Conservation (phyloP, 2,888 invertebrate genomes). For the Ariolimax columbianus region DNA sequence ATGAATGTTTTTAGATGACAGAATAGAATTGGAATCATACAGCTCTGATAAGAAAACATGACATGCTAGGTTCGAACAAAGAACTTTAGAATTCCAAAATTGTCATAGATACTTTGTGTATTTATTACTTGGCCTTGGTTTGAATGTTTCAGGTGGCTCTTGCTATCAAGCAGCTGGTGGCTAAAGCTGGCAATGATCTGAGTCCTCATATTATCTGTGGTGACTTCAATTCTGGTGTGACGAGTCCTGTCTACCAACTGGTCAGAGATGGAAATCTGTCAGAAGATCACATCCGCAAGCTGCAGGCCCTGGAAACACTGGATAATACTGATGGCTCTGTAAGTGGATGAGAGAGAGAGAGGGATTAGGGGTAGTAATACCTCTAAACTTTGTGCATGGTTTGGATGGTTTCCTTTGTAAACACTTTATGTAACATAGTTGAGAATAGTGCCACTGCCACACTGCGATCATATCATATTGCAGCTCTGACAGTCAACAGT, state of each 20-base stretch:
- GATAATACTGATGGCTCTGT: slow-evolving; percentile 70
- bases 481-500: too few species aligned
- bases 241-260: slow-evolving; percentile 73
- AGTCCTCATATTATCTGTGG: slow-evolving; percentile 75
- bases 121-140: background rate
- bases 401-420: too few species aligned
- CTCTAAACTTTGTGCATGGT: too few species aligned
- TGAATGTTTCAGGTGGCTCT: slow-evolving; percentile 66
- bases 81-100: too few species aligned
- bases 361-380: too few species aligned
- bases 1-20: too few species aligned
- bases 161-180: slow-evolving; percentile 74
- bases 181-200: slow-evolving; percentile 67
- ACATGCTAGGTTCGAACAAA: too few species aligned
- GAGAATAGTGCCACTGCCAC: too few species aligned
- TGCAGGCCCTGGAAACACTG: slow-evolving; percentile 68
- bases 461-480: too few species aligned
- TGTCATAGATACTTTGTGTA: background rate
- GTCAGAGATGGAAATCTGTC: slow-evolving; percentile 74
- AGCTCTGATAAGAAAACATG: too few species aligned
- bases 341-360: slow-evolving; percentile 29
- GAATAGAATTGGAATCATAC: too few species aligned
- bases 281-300: slow-evolving; percentile 68
- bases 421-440: too few species aligned
- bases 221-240: slow-evolving; percentile 75